These are phyloP conservation scores for Myotis davidii DNA, from an alignment of 2,113 vertebrate species.

Conservation along the genomic window DNA sequence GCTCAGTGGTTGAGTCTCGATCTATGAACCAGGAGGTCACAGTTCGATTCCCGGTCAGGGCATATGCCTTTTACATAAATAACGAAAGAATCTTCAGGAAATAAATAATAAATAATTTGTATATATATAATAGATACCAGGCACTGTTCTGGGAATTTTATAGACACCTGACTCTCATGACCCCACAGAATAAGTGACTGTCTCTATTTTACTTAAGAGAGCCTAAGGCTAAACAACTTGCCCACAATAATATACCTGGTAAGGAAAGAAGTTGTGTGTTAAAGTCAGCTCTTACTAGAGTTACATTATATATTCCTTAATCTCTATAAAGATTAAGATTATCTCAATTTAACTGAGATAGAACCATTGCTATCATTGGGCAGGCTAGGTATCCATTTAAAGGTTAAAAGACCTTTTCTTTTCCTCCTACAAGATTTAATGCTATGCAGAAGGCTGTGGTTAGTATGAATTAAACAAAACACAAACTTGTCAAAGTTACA, in stretches of 20 bases:
- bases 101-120: background rate
- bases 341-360: background rate
- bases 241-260: background rate
- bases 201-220: background rate
- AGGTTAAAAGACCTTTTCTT: background rate
- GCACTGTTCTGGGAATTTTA: background rate
- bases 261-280: background rate
- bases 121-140: background rate
- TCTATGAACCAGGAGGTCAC: too few relatives aligned
- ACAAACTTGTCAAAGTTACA: background rate
- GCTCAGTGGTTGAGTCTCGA: too few relatives aligned
- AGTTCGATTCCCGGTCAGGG: too few relatives aligned
- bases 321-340: background rate
- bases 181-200: background rate
- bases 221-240: background rate
- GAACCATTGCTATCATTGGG: background rate
- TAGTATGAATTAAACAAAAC: background rate
- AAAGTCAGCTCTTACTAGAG: background rate
- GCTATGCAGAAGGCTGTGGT: background rate
- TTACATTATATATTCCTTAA: background rate
- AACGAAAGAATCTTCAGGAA: background rate
- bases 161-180: background rate
- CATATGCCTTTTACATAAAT: background rate
- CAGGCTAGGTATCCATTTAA: background rate
- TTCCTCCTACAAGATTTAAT: conserved; percentile 11